Evolutionary conservation across 2,888 invertebrate species (phyloP).

Genomic region (Formica aserva): DNA sequence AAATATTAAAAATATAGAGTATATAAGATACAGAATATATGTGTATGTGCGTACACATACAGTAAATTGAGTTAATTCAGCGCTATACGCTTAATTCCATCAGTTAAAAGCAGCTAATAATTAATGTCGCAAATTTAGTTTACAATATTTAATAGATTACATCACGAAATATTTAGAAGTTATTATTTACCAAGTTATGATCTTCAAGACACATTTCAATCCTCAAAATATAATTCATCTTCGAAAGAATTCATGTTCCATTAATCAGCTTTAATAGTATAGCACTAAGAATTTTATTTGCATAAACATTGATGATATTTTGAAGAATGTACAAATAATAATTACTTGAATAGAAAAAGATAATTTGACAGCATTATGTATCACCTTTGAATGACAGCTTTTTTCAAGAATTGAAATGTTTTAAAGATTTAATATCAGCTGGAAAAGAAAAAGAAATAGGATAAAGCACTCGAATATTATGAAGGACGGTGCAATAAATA

Average conservation of each 20-base stretch:
- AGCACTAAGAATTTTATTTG: not conserved
- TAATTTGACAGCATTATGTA: not conserved
- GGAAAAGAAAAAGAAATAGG: not conserved
- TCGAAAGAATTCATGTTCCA: not conserved
- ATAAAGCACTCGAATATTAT: not conserved
- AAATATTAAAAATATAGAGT: not conserved
- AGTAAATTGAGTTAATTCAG: constrained; percentile 8
- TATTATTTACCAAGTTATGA: not conserved
- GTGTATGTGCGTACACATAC: not conserved
- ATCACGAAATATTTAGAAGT: not conserved
- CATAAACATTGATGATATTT: not conserved
- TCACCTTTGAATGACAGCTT: not conserved
- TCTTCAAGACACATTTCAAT: constrained; percentile 34
- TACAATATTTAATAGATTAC: not conserved
- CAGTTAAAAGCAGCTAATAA: not conserved
- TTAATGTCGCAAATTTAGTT: constrained; percentile 6
- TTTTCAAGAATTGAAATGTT: constrained; percentile 8
- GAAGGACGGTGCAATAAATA: constrained; percentile 1
- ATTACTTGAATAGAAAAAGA: not conserved
- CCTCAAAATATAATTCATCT: not conserved
- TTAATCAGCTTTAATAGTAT: not conserved
- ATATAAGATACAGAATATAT: not conserved
- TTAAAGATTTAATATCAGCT: not conserved
- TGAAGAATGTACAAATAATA: not conserved
- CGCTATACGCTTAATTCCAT: not conserved